Percentiles rank a stretch among this genome's conserved stretches.
phyloP scores from a whole-genome alignment of 2,797 vertebrate genomes.

The Chlorospingus flavigularis region DNA sequence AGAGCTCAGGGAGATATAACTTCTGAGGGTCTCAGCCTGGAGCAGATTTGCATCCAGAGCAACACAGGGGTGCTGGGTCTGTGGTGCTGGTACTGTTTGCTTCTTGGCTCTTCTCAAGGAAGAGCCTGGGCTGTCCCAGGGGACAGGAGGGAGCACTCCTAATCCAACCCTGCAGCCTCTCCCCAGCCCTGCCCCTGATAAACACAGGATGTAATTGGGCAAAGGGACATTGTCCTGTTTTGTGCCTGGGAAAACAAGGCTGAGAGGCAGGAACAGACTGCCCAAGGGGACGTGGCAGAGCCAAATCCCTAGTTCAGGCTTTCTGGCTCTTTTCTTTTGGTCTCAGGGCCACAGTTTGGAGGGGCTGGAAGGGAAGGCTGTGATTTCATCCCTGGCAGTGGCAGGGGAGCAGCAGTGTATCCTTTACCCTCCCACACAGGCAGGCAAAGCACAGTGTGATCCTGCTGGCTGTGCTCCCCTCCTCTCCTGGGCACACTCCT shows the following conservation, averaged over 20 bases:
- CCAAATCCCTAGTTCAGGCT: background rate
- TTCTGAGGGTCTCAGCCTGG: background rate
- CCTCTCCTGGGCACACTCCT: background rate
- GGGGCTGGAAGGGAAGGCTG: background rate
- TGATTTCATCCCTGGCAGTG: background rate
- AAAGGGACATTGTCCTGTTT: background rate
- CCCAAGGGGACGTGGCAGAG: background rate
- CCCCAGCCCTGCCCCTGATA: background rate
- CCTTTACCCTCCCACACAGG: background rate
- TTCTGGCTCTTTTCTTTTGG: background rate
- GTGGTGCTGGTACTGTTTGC: background rate
- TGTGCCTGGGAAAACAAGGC: background rate
- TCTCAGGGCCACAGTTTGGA: background rate
- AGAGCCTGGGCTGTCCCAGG: background rate
- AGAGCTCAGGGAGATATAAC: background rate
- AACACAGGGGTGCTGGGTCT: rapidly evolving
- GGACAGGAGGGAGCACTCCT: background rate
- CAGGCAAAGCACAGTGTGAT: background rate
- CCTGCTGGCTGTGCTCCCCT: background rate
- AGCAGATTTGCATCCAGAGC: background rate
- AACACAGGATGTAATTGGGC: background rate
- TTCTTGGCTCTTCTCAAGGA: background rate
- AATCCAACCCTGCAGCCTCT: background rate
- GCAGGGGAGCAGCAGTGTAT: background rate
- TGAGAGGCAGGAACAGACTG: background rate